phyloP scores from a whole-genome alignment of 2,797 vertebrate species.

The Peromyscus aztecus region DNA sequence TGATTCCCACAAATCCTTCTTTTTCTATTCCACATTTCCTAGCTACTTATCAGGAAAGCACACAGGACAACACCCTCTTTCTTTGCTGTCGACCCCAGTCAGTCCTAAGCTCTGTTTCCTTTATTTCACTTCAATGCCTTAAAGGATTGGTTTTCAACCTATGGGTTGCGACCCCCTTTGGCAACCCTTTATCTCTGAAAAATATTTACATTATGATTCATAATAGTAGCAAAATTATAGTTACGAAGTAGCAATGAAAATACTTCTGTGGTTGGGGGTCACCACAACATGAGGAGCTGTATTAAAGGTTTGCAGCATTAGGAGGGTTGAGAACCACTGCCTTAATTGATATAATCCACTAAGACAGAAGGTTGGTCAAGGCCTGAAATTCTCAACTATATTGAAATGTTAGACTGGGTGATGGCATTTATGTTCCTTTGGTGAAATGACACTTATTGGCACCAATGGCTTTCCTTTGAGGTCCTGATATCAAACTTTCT shows the following conservation, averaged over 20 bases:
- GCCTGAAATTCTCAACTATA: background rate
- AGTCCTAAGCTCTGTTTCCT: background rate
- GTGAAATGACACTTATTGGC: slow-evolving; percentile 9
- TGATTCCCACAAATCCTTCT: background rate
- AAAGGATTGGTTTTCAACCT: background rate
- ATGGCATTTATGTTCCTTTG: background rate
- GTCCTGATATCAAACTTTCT: background rate
- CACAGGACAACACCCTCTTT: background rate
- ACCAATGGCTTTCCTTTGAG: slow-evolving; percentile 2
- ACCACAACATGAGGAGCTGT: background rate
- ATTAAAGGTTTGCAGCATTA: background rate
- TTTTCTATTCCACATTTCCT: slow-evolving; percentile 22
- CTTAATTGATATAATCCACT: slow-evolving; percentile 1
- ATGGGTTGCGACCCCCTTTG: background rate
- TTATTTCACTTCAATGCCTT: slow-evolving; percentile 10
- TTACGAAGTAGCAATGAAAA: background rate
- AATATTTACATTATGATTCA: background rate
- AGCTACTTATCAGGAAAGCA: slow-evolving; percentile 25
- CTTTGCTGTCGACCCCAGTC: background rate
- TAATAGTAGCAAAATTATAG: background rate
- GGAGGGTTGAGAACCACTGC: background rate
- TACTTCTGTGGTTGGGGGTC: background rate
- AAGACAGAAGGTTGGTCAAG: slow-evolving; percentile 30
- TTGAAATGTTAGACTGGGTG: background rate
- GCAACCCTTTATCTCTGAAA: background rate